Conservation (phyloP, 2,888 invertebrate species). For the Drosophila mimetica region DNA sequence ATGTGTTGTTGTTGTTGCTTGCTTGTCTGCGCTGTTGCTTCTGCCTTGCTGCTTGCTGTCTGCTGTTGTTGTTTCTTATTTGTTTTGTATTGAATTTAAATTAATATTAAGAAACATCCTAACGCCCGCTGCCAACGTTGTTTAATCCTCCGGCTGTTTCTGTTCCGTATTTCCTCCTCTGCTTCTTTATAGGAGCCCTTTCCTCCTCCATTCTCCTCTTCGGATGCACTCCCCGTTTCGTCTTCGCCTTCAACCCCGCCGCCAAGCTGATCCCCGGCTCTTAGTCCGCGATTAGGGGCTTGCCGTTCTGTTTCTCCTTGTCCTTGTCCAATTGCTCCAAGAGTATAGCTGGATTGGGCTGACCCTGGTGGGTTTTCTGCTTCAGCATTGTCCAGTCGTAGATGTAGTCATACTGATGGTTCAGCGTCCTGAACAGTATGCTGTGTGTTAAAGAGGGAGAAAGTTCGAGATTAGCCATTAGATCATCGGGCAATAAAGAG, state of each 20-base stretch:
- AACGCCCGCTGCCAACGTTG: not conserved
- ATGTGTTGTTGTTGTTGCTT: conserved; percentile 24
- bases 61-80: conserved; percentile 41
- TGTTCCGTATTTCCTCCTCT: not conserved
- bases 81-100: conserved; percentile 72
- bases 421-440: conserved; percentile 99
- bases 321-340: conserved; percentile 83
- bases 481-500: not conserved
- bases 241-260: conserved; percentile 3
- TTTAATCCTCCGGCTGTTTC: not conserved
- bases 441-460: conserved; percentile 86
- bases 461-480: conserved; percentile 1
- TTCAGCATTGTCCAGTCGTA: conserved; percentile 99
- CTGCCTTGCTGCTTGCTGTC: conserved; percentile 11
- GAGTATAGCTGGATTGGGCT: conserved; percentile 81
- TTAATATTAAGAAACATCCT: conserved; percentile 73
- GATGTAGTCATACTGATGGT: conserved; percentile 99
- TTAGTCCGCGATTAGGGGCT: conserved; percentile 82
- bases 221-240: conserved; percentile 4
- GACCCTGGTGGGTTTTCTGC: conserved; percentile 88
- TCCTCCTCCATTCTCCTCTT: not conserved
- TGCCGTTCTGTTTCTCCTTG: conserved; percentile 83
- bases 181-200: not conserved
- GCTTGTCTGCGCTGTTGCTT: conserved; percentile 25
- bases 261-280: not conserved